Conservation (phyloP, 2,797 vertebrate genomes). For the Gastrophryne carolinensis region DNA sequence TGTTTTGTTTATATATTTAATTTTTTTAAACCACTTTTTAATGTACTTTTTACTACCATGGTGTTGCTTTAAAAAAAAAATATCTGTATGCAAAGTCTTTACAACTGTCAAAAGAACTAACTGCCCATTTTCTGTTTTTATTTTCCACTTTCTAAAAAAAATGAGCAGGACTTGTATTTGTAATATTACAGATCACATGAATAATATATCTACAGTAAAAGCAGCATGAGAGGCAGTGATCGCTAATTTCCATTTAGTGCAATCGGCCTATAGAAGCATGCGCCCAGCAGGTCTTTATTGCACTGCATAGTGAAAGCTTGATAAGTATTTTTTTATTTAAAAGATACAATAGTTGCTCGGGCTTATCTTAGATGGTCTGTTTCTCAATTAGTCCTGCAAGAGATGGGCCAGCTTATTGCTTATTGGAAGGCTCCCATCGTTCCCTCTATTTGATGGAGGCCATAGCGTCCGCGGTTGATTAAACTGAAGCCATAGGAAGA, state of each 20-base stretch:
- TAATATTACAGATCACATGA: too few relatives aligned
- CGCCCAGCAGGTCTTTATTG: not conserved
- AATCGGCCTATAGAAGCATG: not conserved
- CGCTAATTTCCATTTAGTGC: not conserved
- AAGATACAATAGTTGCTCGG: not conserved
- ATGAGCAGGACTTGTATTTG: too few relatives aligned
- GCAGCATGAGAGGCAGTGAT: too few relatives aligned
- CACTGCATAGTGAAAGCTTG: not conserved
- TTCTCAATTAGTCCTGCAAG: not conserved
- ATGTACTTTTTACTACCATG: too few relatives aligned
- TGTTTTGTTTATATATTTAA: too few relatives aligned
- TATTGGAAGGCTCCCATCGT: not conserved
- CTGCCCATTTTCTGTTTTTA: too few relatives aligned
- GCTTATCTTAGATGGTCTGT: constrained; percentile 4
- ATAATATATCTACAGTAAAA: too few relatives aligned
- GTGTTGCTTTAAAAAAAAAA: too few relatives aligned
- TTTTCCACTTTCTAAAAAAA: too few relatives aligned
- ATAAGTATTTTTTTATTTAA: not conserved
- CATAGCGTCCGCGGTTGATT: constrained; percentile 1
- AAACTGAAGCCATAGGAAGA: constrained; percentile 26
- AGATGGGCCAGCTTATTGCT: not conserved
- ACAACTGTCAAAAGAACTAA: too few relatives aligned
- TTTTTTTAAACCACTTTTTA: too few relatives aligned
- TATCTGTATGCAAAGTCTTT: too few relatives aligned
- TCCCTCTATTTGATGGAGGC: constrained; percentile 6